Percentiles rank a stretch among this genome's conserved stretches.
phyloP scores from a whole-genome alignment of 1,140 invertebrate genomes.

The Drosophila watanabei region DNA sequence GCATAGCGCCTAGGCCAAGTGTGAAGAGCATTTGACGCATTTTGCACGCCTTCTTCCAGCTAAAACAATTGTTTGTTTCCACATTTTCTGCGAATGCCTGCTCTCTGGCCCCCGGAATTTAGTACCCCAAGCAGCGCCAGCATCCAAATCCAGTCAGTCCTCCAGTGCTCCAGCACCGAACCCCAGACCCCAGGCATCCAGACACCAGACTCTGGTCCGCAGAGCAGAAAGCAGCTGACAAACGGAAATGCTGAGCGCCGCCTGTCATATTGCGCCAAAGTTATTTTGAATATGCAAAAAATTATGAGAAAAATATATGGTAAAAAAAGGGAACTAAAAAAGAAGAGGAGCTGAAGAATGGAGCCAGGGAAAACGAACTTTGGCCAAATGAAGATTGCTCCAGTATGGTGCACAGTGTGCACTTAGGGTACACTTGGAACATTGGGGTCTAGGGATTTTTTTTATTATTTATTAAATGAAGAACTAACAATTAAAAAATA shows the following conservation, averaged over 20 bases:
- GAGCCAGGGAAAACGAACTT: slow-evolving; percentile 39
- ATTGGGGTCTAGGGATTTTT: too few relatives aligned
- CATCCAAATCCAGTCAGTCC: slow-evolving; percentile 19
- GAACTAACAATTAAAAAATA: too few relatives aligned
- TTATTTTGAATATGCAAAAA: slow-evolving; percentile 83
- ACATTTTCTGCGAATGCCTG: slow-evolving; percentile 69
- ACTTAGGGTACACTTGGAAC: background rate
- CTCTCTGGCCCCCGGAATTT: slow-evolving; percentile 54
- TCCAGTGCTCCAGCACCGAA: slow-evolving; percentile 7
- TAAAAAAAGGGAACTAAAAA: slow-evolving; percentile 16
- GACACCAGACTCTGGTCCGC: slow-evolving; percentile 26
- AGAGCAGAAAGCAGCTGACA: slow-evolving; percentile 68
- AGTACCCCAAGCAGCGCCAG: slow-evolving; percentile 77
- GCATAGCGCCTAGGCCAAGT: slow-evolving; percentile 64
- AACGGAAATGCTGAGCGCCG: slow-evolving; percentile 75
- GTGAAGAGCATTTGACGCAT: slow-evolving; percentile 66
- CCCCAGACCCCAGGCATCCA: slow-evolving; percentile 1
- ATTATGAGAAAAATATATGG: slow-evolving; percentile 55
- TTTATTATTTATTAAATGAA: background rate
- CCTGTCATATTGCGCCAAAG: slow-evolving; percentile 75
- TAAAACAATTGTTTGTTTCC: slow-evolving; percentile 78
- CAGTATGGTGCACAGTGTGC: slow-evolving; percentile 51
- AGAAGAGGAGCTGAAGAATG: slow-evolving; percentile 11
- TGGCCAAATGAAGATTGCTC: slow-evolving; percentile 56
- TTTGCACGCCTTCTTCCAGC: slow-evolving; percentile 76